Conservation (phyloP, 2,113 vertebrate genomes). For the Empidonax alnorum region DNA sequence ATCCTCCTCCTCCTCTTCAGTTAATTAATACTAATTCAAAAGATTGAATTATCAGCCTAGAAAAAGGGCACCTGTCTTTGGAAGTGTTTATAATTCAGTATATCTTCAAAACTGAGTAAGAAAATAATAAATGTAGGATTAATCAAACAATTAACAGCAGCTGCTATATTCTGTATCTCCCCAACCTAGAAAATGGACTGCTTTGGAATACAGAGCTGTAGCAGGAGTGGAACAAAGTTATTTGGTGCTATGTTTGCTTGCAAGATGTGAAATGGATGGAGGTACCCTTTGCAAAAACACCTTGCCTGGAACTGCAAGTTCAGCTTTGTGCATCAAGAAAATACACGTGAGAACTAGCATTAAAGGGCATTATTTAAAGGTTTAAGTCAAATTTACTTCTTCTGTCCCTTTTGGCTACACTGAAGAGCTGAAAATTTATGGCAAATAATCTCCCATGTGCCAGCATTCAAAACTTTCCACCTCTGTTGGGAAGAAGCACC, state of each 20-base stretch:
- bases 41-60: neutral
- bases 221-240: neutral
- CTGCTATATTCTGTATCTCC: neutral
- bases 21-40: constrained; percentile 43
- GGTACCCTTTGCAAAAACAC: neutral
- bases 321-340: neutral
- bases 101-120: neutral
- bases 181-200: neutral
- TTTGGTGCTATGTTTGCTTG: neutral
- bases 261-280: neutral
- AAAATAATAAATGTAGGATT: constrained; percentile 23
- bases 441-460: neutral
- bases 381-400: neutral
- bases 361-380: neutral
- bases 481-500: neutral
- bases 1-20: neutral
- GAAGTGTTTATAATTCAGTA: constrained; percentile 18
- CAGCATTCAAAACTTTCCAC: neutral
- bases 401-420: neutral
- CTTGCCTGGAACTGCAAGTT: neutral
- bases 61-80: constrained; percentile 37
- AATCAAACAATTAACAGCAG: constrained; percentile 26
- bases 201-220: neutral
- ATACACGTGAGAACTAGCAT: neutral
- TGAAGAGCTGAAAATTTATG: neutral